Conservation (phyloP, 2,888 invertebrate genomes). For the Drosophila longiperda region DNA sequence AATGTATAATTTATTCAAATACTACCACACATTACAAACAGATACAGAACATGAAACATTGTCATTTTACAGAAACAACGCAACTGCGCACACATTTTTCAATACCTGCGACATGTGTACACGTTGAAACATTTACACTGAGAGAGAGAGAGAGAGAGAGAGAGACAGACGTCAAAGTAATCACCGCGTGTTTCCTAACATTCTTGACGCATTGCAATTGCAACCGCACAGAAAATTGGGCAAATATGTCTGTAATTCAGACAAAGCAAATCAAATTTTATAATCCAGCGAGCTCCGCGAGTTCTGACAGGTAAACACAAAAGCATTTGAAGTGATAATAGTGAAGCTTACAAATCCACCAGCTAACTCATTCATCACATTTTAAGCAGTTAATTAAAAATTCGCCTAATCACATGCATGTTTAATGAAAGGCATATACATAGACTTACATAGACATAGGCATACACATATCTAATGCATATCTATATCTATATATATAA, state of each 20-base stretch:
- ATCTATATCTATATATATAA: slow-evolving; percentile 21
- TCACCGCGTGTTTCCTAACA: slow-evolving; percentile 67
- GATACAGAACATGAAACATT: not conserved
- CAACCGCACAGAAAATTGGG: slow-evolving; percentile 41
- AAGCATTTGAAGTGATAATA: slow-evolving; percentile 29
- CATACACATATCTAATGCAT: slow-evolving; percentile 1
- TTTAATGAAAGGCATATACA: slow-evolving; percentile 20
- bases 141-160: slow-evolving; percentile 16
- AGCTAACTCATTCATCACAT: slow-evolving; percentile 58
- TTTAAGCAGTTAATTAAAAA: slow-evolving; percentile 48
- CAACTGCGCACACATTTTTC: slow-evolving; percentile 61
- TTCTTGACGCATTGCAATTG: slow-evolving; percentile 60
- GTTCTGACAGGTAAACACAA: slow-evolving; percentile 92
- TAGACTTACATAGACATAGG: slow-evolving; percentile 10
- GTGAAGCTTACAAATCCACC: slow-evolving; percentile 55
- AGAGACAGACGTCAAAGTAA: slow-evolving; percentile 54
- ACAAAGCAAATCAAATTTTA: slow-evolving; percentile 88
- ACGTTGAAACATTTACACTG: slow-evolving; percentile 25
- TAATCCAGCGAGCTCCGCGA: slow-evolving; percentile 93
- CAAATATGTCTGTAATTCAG: slow-evolving; percentile 77
- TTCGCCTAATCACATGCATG: slow-evolving; percentile 34
- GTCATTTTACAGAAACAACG: slow-evolving; percentile 7
- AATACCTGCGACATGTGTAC: slow-evolving; percentile 13
- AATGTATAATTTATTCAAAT: slow-evolving; percentile 8
- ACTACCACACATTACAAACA: not conserved